These are phyloP conservation scores for Malurus leucopterus DNA, from an alignment of 2,797 vertebrate genomes.

Conservation along the genomic window DNA sequence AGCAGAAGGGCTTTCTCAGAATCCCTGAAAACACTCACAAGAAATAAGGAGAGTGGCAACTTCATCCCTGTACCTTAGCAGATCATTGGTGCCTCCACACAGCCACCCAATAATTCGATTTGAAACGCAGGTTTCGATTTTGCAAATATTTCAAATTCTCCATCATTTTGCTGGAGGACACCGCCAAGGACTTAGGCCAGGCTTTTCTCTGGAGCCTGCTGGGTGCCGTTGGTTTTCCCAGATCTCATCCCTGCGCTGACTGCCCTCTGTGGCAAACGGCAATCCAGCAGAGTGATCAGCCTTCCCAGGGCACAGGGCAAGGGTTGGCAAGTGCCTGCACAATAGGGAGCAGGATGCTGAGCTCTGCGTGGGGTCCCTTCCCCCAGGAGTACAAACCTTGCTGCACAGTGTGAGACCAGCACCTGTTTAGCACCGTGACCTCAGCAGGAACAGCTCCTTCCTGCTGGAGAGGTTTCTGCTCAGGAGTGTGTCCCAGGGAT, in stretches of 20 bases:
- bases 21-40: not conserved
- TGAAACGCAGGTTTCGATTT: not conserved
- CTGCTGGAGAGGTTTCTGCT: not conserved
- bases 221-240: not conserved
- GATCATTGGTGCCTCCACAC: not conserved
- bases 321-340: not conserved
- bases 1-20: not conserved
- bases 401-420: fast-evolving
- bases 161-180: not conserved
- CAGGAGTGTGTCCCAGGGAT: not conserved
- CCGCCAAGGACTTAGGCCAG: not conserved
- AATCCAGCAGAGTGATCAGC: not conserved
- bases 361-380: not conserved
- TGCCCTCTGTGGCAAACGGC: not conserved
- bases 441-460: not conserved
- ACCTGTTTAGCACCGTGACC: fast-evolving
- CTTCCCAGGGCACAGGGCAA: fast-evolving
- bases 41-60: not conserved
- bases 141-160: not conserved
- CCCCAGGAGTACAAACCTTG: not conserved
- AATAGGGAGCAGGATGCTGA: not conserved
- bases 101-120: not conserved
- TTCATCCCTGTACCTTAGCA: not conserved
- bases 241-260: not conserved
- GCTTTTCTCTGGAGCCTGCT: not conserved